These are phyloP conservation scores for Acrocephalus arundinaceus DNA, from an alignment of 2,113 vertebrate species.

Conservation along the genomic window DNA sequence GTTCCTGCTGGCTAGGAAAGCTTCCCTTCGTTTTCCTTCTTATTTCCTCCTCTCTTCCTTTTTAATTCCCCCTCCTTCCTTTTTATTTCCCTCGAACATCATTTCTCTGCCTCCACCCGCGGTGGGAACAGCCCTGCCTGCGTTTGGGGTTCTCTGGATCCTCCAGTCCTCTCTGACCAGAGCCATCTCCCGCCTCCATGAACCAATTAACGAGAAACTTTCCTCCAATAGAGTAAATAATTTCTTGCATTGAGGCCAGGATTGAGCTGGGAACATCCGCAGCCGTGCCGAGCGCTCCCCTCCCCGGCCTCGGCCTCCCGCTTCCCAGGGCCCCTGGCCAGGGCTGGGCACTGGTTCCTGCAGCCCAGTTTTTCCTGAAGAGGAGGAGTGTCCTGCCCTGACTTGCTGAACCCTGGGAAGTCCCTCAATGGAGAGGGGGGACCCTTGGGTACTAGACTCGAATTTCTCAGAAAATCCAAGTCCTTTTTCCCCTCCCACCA, in stretches of 20 bases:
- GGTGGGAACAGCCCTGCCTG: background rate
- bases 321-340: conserved; percentile 53
- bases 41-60: background rate
- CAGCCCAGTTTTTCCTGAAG: background rate
- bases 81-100: background rate
- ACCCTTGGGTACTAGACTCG: conserved; percentile 20
- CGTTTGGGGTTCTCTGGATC: fast-evolving
- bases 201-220: conserved; percentile 2
- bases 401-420: conserved; percentile 46
- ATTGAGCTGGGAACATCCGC: conserved; percentile 39
- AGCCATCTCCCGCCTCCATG: background rate
- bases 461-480: conserved; percentile 21
- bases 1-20: background rate
- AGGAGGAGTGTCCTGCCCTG: conserved; percentile 41
- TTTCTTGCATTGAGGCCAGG: background rate
- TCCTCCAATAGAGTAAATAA: background rate
- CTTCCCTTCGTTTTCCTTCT: background rate
- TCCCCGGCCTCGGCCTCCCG: conserved; percentile 24
- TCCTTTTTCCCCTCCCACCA: background rate
- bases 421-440: conserved; percentile 18
- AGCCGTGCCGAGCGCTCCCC: background rate
- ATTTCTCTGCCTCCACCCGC: fast-evolving
- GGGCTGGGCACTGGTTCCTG: conserved; percentile 18
- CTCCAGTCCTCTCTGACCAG: background rate
- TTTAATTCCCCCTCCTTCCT: background rate